Percentiles rank a stretch among this genome's conserved stretches.
phyloP scores from a whole-genome alignment of 53 echinoderm and acorn worm genomes.

The Arbacia lixula region DNA sequence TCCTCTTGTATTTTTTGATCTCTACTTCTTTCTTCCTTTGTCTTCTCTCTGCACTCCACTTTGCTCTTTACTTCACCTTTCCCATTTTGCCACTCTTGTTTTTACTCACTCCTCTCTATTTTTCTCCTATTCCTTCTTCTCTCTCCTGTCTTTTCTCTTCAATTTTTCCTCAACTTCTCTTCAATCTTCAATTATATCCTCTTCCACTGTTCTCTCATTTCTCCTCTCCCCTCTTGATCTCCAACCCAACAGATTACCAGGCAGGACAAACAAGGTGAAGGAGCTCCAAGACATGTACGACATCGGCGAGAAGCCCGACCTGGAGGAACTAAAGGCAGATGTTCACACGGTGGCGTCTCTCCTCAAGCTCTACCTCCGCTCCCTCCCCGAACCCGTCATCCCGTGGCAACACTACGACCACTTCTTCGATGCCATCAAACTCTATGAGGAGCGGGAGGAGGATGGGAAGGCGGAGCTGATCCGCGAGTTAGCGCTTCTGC shows the following conservation, averaged over 20 bases:
- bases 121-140: background rate
- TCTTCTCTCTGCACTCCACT: background rate
- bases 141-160: background rate
- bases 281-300: conserved; percentile 90
- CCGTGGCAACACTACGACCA: conserved; percentile 94
- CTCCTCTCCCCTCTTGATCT: background rate
- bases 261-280: conserved; percentile 82
- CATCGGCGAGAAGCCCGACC: conserved; percentile 87
- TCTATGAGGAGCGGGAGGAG: conserved; percentile 54
- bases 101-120: background rate
- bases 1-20: background rate
- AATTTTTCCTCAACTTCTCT: background rate
- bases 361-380: conserved; percentile 92
- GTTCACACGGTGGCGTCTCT: conserved; percentile 94
- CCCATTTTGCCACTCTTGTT: too few species aligned
- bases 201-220: background rate
- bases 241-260: conserved; percentile 90
- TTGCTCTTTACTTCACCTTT: too few species aligned
- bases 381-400: conserved; percentile 94
- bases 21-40: background rate
- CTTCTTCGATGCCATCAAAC: conserved; percentile 84
- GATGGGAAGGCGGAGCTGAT: conserved; percentile 83
- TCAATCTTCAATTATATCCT: background rate
- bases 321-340: conserved; percentile 68
- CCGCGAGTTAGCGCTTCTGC: conserved; percentile 85